Conservation (phyloP, 1,140 invertebrate species). For the Choristoneura fumiferana region DNA sequence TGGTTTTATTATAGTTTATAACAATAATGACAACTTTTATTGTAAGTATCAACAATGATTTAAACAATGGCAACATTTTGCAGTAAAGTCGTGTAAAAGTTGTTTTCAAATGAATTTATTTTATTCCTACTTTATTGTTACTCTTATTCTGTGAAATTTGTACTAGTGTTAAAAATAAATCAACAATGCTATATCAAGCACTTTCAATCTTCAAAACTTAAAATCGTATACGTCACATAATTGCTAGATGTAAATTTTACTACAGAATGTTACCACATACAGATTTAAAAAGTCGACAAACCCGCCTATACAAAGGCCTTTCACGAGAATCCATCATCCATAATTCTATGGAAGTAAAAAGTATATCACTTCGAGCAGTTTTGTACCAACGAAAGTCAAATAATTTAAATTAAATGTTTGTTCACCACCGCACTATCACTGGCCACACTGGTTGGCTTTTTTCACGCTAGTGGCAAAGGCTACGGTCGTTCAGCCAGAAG, state of each 20-base stretch:
- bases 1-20: constrained; percentile 39
- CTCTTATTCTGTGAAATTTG: constrained; percentile 22
- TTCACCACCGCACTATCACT: not conserved
- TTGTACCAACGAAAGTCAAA: constrained; percentile 8
- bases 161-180: constrained; percentile 24
- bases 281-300: not conserved
- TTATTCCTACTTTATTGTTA: constrained; percentile 6
- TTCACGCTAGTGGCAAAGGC: too few relatives aligned
- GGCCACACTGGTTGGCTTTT: not conserved
- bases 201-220: not conserved
- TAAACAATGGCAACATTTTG: constrained; percentile 32
- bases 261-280: constrained; percentile 13
- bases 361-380: not conserved
- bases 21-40: constrained; percentile 39
- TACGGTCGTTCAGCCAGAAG: too few relatives aligned
- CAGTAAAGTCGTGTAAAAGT: constrained; percentile 17
- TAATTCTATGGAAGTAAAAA: constrained; percentile 13
- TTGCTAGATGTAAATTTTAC: not conserved
- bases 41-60: constrained; percentile 43
- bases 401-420: constrained; percentile 13
- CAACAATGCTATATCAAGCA: not conserved
- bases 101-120: constrained; percentile 1
- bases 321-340: not conserved
- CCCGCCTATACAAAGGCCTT: not conserved
- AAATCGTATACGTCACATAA: constrained; percentile 15